Conservation (phyloP, 35 echinoderm and acorn worm species). For the Ptychodera flava region DNA sequence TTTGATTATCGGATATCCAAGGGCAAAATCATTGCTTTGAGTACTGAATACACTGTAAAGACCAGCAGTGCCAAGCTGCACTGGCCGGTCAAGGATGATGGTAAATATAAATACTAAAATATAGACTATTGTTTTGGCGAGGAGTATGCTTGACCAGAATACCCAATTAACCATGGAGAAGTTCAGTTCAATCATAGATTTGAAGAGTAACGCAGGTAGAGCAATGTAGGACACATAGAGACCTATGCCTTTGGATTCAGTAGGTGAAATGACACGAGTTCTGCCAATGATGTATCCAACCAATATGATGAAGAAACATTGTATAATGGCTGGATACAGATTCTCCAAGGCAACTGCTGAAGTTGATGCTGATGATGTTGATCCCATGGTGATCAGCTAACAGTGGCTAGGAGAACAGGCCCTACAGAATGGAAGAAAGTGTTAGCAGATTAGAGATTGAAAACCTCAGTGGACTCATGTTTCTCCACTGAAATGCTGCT, state of each 20-base stretch:
- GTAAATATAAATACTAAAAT: constrained; percentile 51
- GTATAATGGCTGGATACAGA: constrained; percentile 62
- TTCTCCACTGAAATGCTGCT: no score
- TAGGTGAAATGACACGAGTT: constrained; percentile 23
- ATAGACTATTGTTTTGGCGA: constrained; percentile 65
- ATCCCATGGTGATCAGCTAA: neutral
- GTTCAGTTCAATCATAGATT: constrained; percentile 56
- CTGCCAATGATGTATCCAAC: constrained; percentile 57
- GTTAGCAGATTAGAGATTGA: no score
- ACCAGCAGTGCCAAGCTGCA: constrained; percentile 43
- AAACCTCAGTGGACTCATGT: no score
- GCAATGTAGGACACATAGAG: constrained; percentile 75
- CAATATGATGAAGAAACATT: constrained; percentile 75
- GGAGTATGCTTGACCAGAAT: constrained; percentile 45
- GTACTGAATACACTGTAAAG: constrained; percentile 65
- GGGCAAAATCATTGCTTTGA: constrained; percentile 89
- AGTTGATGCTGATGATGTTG: neutral
- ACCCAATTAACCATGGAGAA: constrained; percentile 64
- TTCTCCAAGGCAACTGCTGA: constrained; percentile 37
- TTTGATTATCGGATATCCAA: constrained; percentile 81
- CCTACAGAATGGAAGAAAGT: no score
- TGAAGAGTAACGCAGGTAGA: constrained; percentile 67
- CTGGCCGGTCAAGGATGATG: constrained; percentile 24
- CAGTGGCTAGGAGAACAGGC: no score
- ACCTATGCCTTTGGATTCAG: constrained; percentile 52